Base-by-base conservation (phyloP, 2,888 invertebrate species). In the Ecliptopera silaceata region DNA sequence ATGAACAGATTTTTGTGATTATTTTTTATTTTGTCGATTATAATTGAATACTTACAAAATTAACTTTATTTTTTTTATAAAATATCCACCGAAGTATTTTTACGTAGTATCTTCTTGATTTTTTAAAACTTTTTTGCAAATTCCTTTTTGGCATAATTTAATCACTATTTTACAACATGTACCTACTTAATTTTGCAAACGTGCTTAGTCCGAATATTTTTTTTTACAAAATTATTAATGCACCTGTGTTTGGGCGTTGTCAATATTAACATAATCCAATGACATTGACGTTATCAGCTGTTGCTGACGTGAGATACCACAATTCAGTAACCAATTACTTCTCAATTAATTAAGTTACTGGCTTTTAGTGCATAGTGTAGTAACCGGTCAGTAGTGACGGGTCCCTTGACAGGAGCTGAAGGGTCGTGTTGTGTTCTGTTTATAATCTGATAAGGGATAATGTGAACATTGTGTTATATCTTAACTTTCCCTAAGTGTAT, bases 271-370 rank as follows among this genome's bases (percentile, higher is more conserved):
- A 17, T 32, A 26, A n/a, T 13, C 18, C 22, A 59, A 56, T 61
- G 56, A 38, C 56, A 56, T 15, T 48, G 41, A 3, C 39, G 12
- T 26, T 60, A 63, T 61, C 59, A 56, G 42, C 34, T 42, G 32
- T 55, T 53, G 51, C 44, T 51, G 20, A 20, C 12, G 22, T n/a
- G 10, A 15, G 12, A 34, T 20, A 34, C 12, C 41, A 29, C 11
- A 12, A 39, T 41, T 46, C 34, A 44, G 17, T 41, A 39, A 32
- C 1, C 34, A 47, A 47, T 36, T 47, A 54, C 36, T 29, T 42
- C 34, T 18, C 36, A 47, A 54, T 54, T 42, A 54, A 36, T 18
- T 54, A 32, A 54, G 47, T 54, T 32, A 32, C 8, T 43, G 8
- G 12, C 22, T 34, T 42, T 36, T 34, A 32, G 46, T 42, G 13